Conservation (phyloP, 2,888 invertebrate genomes). For the Thyatira batis region DNA sequence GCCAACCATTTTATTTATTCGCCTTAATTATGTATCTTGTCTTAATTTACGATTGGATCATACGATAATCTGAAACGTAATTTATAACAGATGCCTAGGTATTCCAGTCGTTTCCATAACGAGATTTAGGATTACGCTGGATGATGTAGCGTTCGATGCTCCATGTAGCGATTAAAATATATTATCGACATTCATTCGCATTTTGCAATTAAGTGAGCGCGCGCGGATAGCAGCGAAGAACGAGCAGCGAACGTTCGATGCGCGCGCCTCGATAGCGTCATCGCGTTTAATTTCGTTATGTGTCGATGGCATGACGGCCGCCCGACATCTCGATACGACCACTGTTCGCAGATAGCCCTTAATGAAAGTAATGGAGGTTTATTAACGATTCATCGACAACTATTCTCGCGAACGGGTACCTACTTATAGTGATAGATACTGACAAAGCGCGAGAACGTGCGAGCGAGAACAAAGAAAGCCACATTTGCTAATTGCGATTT, state of each 20-base stretch:
- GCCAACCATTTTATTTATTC: conserved; percentile 83
- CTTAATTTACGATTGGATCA: conserved; percentile 83
- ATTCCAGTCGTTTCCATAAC: conserved; percentile 78
- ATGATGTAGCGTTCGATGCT: conserved; percentile 61
- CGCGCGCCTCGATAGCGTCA: conserved; percentile 77
- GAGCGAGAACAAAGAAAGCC: conserved; percentile 81
- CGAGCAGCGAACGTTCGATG: conserved; percentile 52
- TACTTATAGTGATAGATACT: conserved; percentile 70
- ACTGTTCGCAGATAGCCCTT: conserved; percentile 77
- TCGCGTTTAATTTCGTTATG: conserved; percentile 78
- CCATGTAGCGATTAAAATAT: conserved; percentile 67
- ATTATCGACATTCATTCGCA: conserved; percentile 77
- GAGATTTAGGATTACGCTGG: conserved; percentile 77
- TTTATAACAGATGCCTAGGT: conserved; percentile 80
- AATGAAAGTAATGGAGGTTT: conserved; percentile 82
- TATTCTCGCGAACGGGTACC: conserved; percentile 51
- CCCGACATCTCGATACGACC: conserved; percentile 76
- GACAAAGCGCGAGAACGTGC: conserved; percentile 71
- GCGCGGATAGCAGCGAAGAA: conserved; percentile 50
- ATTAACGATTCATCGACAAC: conserved; percentile 74
- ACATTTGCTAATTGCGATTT: conserved; percentile 82
- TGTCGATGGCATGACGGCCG: conserved; percentile 75
- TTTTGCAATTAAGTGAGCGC: conserved; percentile 75
- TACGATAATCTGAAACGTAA: conserved; percentile 80
- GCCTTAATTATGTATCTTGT: conserved; percentile 83